Conservation (phyloP, 2,113 vertebrate species). For the Phodopus roborovskii region DNA sequence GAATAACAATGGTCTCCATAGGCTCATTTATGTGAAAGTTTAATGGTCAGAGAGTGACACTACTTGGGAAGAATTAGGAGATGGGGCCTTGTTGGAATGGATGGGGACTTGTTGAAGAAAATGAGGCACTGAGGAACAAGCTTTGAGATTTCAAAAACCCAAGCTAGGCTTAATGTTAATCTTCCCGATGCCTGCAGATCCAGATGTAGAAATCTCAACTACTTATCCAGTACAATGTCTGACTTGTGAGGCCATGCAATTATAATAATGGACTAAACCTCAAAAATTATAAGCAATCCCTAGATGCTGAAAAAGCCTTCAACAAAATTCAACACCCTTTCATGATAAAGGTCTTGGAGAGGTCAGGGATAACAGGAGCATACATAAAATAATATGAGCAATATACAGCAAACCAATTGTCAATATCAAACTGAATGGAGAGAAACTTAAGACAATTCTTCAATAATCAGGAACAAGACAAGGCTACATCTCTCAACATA, state of each 20-base stretch:
- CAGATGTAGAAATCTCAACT: neutral
- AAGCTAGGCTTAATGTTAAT: neutral
- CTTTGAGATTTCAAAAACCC: neutral
- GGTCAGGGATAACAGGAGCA: no score
- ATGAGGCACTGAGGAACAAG: neutral
- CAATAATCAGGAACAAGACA: no score
- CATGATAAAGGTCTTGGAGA: no score
- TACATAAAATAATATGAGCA: no score
- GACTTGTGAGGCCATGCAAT: neutral
- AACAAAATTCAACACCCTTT: no score
- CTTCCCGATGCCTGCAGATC: neutral
- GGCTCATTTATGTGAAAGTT: neutral
- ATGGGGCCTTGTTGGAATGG: neutral
- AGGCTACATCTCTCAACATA: no score
- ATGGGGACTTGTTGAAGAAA: neutral
- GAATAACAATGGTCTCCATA: neutral
- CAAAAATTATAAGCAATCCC: neutral
- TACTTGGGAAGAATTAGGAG: neutral
- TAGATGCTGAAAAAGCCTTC: no score
- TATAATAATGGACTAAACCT: neutral
- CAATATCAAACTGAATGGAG: no score
- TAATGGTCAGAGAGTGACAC: neutral
- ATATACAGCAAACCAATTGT: no score
- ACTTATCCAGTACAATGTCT: neutral
- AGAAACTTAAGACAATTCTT: no score